phyloP scores from a whole-genome alignment of 2,113 vertebrate genomes.

The Hoplias malabaricus region DNA sequence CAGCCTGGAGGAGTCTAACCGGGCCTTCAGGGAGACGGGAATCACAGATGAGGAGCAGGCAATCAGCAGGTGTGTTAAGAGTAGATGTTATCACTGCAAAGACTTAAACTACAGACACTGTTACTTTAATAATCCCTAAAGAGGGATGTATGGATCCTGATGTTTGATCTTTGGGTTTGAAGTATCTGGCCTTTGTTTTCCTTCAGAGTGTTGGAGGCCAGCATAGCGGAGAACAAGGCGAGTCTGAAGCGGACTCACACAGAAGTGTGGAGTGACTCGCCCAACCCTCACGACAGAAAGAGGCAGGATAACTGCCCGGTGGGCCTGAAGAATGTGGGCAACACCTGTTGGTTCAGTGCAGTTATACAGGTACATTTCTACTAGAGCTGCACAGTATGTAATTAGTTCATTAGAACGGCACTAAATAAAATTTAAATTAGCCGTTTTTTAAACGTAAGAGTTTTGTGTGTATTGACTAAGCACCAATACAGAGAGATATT shows the following conservation, averaged over 20 bases:
- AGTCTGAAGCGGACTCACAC: slow-evolving; percentile 91
- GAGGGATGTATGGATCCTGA: neutral
- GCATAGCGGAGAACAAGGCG: slow-evolving; percentile 98
- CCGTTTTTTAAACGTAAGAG: too few relatives aligned
- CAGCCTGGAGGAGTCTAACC: slow-evolving; percentile 96
- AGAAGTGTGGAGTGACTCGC: slow-evolving; percentile 95
- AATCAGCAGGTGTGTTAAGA: slow-evolving; percentile 89
- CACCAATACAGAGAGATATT: too few relatives aligned
- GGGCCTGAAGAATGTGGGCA: slow-evolving; percentile 96
- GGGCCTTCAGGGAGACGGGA: slow-evolving; percentile 96
- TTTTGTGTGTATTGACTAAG: too few relatives aligned
- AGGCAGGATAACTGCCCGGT: slow-evolving; percentile 90
- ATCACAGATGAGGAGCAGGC: slow-evolving; percentile 99
- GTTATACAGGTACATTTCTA: slow-evolving; percentile 87
- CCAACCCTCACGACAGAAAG: slow-evolving; percentile 94
- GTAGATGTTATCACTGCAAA: neutral
- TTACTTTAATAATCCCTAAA: neutral
- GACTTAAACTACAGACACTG: neutral
- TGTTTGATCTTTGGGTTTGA: neutral
- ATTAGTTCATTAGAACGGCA: neutral
- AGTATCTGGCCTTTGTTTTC: too few relatives aligned
- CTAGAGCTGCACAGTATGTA: neutral
- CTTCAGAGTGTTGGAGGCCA: slow-evolving; percentile 92
- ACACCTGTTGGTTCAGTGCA: slow-evolving; percentile 99
- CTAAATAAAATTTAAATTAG: too few relatives aligned